These are phyloP conservation scores for Cheilosia pagana DNA, from an alignment of 2,888 invertebrate genomes.

Conservation along the genomic window DNA sequence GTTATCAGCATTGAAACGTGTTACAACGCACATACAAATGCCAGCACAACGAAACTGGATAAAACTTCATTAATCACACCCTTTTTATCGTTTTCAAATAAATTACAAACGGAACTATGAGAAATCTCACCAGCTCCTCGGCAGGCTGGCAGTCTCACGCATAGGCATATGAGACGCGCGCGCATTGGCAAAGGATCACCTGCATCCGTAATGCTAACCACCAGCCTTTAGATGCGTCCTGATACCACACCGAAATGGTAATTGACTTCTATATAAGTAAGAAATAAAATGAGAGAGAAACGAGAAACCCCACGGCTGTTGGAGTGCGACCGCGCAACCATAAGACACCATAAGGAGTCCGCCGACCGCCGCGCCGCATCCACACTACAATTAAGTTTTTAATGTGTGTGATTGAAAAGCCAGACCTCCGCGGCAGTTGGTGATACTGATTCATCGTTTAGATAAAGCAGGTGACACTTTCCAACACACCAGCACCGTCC, in stretches of 20 bases:
- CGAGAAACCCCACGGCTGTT: constrained; percentile 49
- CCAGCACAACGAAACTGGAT: constrained; percentile 50
- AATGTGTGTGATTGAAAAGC: constrained; percentile 76
- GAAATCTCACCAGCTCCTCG: constrained; percentile 52
- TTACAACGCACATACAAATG: constrained; percentile 60
- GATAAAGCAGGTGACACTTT: constrained; percentile 75
- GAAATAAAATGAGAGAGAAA: constrained; percentile 67
- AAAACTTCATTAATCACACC: constrained; percentile 73
- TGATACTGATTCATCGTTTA: constrained; percentile 79
- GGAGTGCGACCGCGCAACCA: constrained; percentile 55
- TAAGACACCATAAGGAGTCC: constrained; percentile 64
- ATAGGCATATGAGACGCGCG: constrained; percentile 4
- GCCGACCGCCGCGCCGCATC: constrained; percentile 8
- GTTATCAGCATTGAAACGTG: constrained; percentile 58
- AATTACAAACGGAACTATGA: constrained; percentile 75
- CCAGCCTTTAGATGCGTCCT: constrained; percentile 73
- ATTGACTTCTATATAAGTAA: constrained; percentile 75
- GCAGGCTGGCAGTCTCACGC: constrained; percentile 1
- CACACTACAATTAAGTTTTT: constrained; percentile 74
- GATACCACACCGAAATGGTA: constrained; percentile 74
- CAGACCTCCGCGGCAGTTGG: constrained; percentile 74
- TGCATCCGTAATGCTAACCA: constrained; percentile 75
- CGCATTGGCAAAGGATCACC: constrained; percentile 66
- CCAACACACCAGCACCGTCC: constrained; percentile 51
- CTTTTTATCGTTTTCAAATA: constrained; percentile 75